Conservation (phyloP, 2,797 vertebrate genomes). For the Poliocrania exsul region DNA sequence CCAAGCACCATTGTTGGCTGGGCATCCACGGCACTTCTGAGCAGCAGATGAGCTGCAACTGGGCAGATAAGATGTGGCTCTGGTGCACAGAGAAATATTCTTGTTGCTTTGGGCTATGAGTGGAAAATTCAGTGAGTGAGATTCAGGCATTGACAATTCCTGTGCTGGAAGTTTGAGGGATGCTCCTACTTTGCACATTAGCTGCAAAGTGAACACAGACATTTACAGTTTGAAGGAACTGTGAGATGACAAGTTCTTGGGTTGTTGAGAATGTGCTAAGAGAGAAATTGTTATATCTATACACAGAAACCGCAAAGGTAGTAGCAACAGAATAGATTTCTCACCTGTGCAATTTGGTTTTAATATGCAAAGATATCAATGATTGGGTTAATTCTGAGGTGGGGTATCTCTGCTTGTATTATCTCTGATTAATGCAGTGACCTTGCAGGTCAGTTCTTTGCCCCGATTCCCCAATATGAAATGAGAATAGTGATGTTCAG, state of each 20-base stretch:
- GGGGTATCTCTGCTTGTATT: neutral
- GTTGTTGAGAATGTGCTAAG: neutral
- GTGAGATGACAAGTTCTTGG: neutral
- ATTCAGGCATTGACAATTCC: neutral
- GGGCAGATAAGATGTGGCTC: neutral
- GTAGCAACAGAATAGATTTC: neutral
- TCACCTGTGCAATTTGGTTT: neutral
- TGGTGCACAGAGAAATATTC: neutral
- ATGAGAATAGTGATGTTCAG: neutral
- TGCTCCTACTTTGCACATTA: neutral
- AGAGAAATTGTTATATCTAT: neutral
- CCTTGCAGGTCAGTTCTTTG: neutral
- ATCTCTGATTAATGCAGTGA: neutral
- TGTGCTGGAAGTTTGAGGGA: neutral
- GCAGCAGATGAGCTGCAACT: neutral
- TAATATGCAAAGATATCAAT: neutral
- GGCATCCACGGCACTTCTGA: neutral
- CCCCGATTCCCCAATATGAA: neutral
- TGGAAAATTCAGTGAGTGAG: neutral
- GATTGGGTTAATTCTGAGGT: neutral
- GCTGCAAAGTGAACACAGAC: fast-evolving
- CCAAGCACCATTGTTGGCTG: fast-evolving
- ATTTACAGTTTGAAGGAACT: neutral
- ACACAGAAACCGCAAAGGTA: neutral
- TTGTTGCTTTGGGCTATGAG: neutral